Base-by-base conservation (phyloP, 2,113 vertebrate species). In the Phaethornis superciliosus region DNA sequence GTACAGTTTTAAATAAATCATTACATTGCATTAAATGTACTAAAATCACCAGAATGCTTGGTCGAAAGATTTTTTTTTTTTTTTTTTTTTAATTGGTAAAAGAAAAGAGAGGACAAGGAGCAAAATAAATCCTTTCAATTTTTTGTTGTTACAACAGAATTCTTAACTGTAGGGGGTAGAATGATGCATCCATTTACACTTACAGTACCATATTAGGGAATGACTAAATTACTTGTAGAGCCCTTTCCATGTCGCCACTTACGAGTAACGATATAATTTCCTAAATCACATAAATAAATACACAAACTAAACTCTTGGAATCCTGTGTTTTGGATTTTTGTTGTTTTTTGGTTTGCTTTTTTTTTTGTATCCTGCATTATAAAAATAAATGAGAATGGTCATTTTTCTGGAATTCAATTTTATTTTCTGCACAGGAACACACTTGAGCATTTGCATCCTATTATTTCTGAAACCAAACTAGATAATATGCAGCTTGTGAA, bases 211-310 rank as follows among this genome's bases (percentile, higher is more conserved):
- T 97, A 98, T 98, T 97, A 98, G 97, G 96, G 96, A 98, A 97
- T 97, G 97, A 96, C 97, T 98, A 98, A 98, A 98, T 98, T 97
- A 98, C 97, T 96, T 97, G 89, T 88, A 93, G 83, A 94, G 96
- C 89, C 93, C 93, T 97, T 97, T 97, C 96, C 12, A 32, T 96
- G 97, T 90, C 46, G 35, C 96, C 95, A 97, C 97, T 97, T 98
- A 97, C 26, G 93, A 97, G 97, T 96, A 98, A 98, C 55, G 97
- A 98, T 98, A 98, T 96, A 98, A 98, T 98, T 98, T 98, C 97
- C 97, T 96, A 98, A 97, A 97, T 97, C 96, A 96, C 94, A 89
- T 96, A 97, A 97, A 98, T 96, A 96, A 98, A 97, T 96, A 97
- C 90, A 96, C 96, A 98, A 97, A 96, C 54, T 97, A 95, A 95